Base-by-base conservation (phyloP, 1,140 invertebrate species). In the Drosophila persimilis region DNA sequence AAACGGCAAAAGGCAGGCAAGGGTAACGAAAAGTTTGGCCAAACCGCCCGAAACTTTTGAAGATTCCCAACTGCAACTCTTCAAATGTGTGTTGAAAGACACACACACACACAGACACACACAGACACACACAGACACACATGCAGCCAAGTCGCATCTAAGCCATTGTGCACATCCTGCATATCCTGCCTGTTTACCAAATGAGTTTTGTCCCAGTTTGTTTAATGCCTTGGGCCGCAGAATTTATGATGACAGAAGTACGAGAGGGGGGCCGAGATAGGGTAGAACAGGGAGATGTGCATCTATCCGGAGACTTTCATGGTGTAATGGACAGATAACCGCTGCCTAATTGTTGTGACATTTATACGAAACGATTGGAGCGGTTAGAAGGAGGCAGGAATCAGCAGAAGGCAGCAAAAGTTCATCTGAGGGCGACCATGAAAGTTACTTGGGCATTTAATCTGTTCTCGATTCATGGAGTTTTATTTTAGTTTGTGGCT, bases 11-110 rank as follows among this genome's bases (percentile, higher is more conserved):
- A 35, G 31, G 31, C 31, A 35, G 31, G 31, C 31, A 35, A 39
- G 44, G 60, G 44, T 56, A 76, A 50, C 52, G 77, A 46, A 76
- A 85, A 88, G 45, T 80, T 84, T 39, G 69, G 46, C 39, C 70
- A 80, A 73, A 73, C 70, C 50, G 61, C 63, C 50, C 44, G 54
- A 86, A 72, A 85, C 86, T 73, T 86, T 86, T 86, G 39, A 86
- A 80, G 77, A 86, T 85, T 85, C 77, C 70, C 77, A 85, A 80
- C 80, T 80, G 80, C 81, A 86, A 84, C 80, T 80, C 77, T 86
- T 80, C 60, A 70, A 71, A 72, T 73, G 48, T 70, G 73, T 29
- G n/a, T 69, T 80, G 80, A 84, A 77, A 84, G 63, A 54, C 47
- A 57, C 59, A 47, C 39, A 64, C 45, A 57, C 46, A 44, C 45